Evolutionary conservation across 2,113 vertebrate genomes (phyloP).

Genomic region (Ptyas mucosa): DNA sequence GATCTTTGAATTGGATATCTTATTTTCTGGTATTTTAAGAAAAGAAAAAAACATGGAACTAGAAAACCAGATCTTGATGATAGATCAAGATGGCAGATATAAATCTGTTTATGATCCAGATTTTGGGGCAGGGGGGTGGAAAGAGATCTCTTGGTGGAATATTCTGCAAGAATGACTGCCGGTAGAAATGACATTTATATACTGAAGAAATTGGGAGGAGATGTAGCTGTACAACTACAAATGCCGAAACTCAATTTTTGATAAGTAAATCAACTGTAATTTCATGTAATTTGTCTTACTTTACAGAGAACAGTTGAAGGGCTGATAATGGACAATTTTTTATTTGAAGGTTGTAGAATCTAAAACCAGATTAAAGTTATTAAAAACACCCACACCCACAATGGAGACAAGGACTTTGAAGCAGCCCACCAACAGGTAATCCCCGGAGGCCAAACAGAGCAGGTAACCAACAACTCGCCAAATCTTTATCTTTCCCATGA

Average conservation of each 20-base stretch:
- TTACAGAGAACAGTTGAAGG: not conserved
- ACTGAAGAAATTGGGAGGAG: accelerated
- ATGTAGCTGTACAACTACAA: not conserved
- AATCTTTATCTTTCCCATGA: not conserved
- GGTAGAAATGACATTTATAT: not conserved
- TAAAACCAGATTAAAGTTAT: not conserved
- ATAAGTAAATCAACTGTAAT: slow-evolving; percentile 3
- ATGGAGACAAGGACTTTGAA: not conserved
- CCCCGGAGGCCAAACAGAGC: not conserved
- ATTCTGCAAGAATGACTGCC: slow-evolving; percentile 30
- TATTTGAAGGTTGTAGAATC: not conserved
- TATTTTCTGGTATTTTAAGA: slow-evolving; percentile 29
- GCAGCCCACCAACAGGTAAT: not conserved
- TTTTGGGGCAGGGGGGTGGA: slow-evolving; percentile 27
- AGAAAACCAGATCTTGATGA: not conserved
- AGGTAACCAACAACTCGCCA: not conserved
- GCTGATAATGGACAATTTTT: not conserved
- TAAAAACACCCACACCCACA: not conserved
- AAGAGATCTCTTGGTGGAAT: slow-evolving; percentile 11
- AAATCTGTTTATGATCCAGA: slow-evolving; percentile 43
- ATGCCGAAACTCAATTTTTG: not conserved
- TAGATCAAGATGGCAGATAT: not conserved
- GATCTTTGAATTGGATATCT: slow-evolving; percentile 38
- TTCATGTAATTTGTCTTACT: not conserved
- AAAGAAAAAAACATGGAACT: not conserved